Conservation (phyloP, 1,140 invertebrate genomes). For the Antheraea mylitta region DNA sequence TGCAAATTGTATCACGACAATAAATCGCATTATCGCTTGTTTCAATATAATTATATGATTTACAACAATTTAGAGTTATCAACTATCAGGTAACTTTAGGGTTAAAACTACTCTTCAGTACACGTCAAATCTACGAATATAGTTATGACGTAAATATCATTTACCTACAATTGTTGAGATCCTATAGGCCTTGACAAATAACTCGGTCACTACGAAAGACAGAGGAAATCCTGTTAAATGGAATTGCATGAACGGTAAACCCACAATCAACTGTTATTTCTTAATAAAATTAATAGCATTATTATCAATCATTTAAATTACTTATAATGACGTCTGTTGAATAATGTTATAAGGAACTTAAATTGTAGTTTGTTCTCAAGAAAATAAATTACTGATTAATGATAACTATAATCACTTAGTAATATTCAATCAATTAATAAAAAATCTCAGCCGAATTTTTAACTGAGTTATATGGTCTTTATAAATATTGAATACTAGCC, state of each 20-base stretch:
- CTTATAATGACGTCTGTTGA: slow-evolving; percentile 3
- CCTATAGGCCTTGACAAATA: neutral
- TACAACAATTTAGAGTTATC: no score
- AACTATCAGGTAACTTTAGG: no score
- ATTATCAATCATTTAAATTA: slow-evolving; percentile 2
- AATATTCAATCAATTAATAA: no score
- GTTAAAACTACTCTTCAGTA: neutral
- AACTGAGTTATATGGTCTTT: no score
- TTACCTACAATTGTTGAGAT: neutral
- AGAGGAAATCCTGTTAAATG: slow-evolving; percentile 1
- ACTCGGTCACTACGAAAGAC: neutral
- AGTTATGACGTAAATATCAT: neutral
- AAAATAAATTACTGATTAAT: slow-evolving; percentile 1
- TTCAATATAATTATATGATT: no score
- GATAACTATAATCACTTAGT: neutral
- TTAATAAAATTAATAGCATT: neutral
- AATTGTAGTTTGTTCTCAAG: slow-evolving; percentile 4
- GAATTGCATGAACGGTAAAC: neutral
- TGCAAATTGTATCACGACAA: no score
- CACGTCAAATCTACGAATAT: neutral
- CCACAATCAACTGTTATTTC: neutral
- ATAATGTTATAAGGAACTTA: slow-evolving; percentile 7
- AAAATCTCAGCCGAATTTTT: no score
- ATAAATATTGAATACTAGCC: no score
- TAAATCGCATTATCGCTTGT: no score